These are phyloP conservation scores for Drosophila kambysellisi DNA, from an alignment of 2,888 invertebrate genomes.

Conservation along the genomic window DNA sequence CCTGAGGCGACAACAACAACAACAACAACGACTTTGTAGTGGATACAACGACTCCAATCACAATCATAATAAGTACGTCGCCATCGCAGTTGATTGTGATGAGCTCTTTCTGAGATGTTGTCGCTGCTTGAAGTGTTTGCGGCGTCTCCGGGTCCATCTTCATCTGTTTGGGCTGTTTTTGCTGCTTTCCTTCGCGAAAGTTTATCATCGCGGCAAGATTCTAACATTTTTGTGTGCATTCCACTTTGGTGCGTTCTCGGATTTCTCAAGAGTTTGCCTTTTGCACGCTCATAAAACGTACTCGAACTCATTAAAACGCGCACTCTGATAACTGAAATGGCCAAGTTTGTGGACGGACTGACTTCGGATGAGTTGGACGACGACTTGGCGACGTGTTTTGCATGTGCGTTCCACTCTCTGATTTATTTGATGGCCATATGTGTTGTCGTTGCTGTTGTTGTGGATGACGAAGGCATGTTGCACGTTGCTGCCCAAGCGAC, in stretches of 20 bases:
- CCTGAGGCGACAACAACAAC: conserved; percentile 40
- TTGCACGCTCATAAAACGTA: conserved; percentile 77
- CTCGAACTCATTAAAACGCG: conserved; percentile 80
- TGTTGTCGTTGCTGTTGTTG: conserved; percentile 6
- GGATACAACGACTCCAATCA: conserved; percentile 68
- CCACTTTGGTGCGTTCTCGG: conserved; percentile 77
- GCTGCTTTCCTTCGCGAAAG: conserved; percentile 66
- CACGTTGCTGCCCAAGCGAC: conserved; percentile 32
- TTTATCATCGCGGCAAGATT: conserved; percentile 78
- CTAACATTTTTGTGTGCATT: conserved; percentile 81
- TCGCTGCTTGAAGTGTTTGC: conserved; percentile 43
- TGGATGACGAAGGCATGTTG: conserved; percentile 44
- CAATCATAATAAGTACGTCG: conserved; percentile 75
- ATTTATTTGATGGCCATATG: conserved; percentile 73
- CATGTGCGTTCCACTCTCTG: conserved; percentile 69
- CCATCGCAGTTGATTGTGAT: conserved; percentile 74
- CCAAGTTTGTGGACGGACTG: conserved; percentile 31
- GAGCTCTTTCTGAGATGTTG: conserved; percentile 55
- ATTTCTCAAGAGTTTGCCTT: conserved; percentile 68
- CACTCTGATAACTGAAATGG: conserved; percentile 79
- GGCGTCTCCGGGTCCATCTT: conserved; percentile 11
- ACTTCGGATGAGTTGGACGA: conserved; percentile 18
- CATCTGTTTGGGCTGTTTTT: conserved; percentile 5
- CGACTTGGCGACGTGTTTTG: conserved; percentile 68
- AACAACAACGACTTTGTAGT: not conserved